These are phyloP conservation scores for Tyrannus savana DNA, from an alignment of 2,113 vertebrate genomes.

Conservation along the genomic window DNA sequence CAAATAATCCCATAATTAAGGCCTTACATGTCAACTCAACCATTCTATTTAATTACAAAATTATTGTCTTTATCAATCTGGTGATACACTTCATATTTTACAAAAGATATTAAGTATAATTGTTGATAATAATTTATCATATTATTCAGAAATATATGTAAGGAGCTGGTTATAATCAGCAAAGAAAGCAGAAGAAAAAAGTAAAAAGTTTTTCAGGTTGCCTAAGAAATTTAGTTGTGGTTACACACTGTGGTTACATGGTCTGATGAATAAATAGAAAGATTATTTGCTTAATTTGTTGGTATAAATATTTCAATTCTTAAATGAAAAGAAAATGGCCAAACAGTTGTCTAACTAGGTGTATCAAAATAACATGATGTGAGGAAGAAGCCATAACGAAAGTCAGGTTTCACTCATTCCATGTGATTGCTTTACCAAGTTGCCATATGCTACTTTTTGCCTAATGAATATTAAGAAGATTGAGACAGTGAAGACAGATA, in stretches of 20 bases:
- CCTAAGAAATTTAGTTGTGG: neutral
- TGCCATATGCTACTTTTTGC: neutral
- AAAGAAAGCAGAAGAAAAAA: no score
- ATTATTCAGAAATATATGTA: no score
- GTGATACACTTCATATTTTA: no score
- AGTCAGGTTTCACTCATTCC: neutral
- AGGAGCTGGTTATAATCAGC: no score
- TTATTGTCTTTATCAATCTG: no score
- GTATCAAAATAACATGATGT: neutral
- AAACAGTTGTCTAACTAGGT: neutral
- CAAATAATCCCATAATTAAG: no score
- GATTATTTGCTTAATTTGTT: neutral
- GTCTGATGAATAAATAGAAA: slow-evolving; percentile 20
- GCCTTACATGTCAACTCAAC: no score
- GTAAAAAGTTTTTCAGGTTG: no score
- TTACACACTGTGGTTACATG: neutral
- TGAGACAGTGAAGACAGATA: neutral
- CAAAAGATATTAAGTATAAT: no score
- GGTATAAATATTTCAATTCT: neutral
- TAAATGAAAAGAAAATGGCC: neutral
- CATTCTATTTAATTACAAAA: no score
- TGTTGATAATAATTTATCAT: no score
- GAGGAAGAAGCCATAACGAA: neutral
- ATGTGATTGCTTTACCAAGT: neutral
- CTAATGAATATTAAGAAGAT: neutral